Conservation (phyloP, 2,888 invertebrate species). For the Folsomia manolachei region DNA sequence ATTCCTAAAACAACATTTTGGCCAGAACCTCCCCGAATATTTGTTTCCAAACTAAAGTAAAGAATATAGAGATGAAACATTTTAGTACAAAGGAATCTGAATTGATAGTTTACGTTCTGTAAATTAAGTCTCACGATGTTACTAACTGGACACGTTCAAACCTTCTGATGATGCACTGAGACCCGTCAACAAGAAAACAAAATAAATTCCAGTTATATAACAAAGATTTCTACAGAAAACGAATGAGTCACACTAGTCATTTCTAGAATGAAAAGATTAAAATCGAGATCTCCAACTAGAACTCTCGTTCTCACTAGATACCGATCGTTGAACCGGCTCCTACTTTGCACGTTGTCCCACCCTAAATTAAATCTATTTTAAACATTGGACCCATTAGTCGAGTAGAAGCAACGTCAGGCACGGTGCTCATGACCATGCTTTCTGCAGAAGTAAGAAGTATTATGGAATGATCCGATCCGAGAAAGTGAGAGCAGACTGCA, state of each 20-base stretch:
- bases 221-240: not conserved
- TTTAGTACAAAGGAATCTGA: too few relatives aligned
- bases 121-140: too few relatives aligned
- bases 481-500: not conserved
- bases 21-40: too few relatives aligned
- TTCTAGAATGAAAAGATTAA: not conserved
- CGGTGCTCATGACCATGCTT: not conserved
- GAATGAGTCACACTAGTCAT: not conserved
- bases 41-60: too few relatives aligned
- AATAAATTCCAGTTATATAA: not conserved
- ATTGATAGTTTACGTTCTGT: too few relatives aligned
- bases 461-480: not conserved
- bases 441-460: not conserved
- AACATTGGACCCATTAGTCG: not conserved
- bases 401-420: not conserved
- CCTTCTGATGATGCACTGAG: too few relatives aligned
- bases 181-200: too few relatives aligned
- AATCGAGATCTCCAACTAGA: not conserved
- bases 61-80: too few relatives aligned
- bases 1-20: too few relatives aligned
- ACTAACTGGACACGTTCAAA: not conserved
- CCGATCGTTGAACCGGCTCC: not conserved
- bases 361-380: not conserved
- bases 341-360: not conserved
- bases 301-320: not conserved